These are phyloP conservation scores for Neria commutata DNA, from an alignment of 2,888 invertebrate genomes.

Conservation along the genomic window DNA sequence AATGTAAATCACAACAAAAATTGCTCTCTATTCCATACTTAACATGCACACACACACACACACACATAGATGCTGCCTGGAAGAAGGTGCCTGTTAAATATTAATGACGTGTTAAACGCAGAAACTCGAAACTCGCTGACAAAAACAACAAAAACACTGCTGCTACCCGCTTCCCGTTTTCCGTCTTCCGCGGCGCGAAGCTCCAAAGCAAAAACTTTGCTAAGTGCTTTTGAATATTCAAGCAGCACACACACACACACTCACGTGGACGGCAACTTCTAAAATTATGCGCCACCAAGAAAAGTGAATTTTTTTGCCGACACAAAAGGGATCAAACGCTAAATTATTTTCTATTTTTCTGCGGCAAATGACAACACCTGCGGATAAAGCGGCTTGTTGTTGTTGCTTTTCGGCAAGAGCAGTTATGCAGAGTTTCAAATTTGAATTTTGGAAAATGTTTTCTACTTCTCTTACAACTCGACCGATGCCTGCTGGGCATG, in stretches of 20 bases:
- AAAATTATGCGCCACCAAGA: no score
- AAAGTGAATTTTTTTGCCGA: no score
- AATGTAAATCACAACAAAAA: background rate
- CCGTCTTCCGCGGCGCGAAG: no score
- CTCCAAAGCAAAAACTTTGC: constrained; percentile 12
- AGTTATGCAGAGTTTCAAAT: background rate
- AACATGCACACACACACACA: background rate
- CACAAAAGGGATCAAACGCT: no score
- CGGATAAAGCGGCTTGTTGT: background rate
- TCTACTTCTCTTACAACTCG: no score
- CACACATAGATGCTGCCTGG: background rate
- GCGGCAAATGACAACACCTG: background rate
- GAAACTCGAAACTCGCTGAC: background rate
- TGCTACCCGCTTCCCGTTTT: no score
- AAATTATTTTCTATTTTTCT: no score
- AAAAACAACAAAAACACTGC: background rate
- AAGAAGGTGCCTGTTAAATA: constrained; percentile 23
- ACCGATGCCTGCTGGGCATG: no score
- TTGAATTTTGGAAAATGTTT: no score
- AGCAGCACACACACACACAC: no score
- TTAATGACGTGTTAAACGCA: constrained; percentile 25
- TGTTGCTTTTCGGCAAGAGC: background rate
- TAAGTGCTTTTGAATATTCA: constrained; percentile 34
- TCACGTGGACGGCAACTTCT: no score
- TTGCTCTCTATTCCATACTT: no score